These are phyloP conservation scores for Rhadinocentrus ornatus DNA, from an alignment of 2,797 vertebrate genomes.

Conservation along the genomic window DNA sequence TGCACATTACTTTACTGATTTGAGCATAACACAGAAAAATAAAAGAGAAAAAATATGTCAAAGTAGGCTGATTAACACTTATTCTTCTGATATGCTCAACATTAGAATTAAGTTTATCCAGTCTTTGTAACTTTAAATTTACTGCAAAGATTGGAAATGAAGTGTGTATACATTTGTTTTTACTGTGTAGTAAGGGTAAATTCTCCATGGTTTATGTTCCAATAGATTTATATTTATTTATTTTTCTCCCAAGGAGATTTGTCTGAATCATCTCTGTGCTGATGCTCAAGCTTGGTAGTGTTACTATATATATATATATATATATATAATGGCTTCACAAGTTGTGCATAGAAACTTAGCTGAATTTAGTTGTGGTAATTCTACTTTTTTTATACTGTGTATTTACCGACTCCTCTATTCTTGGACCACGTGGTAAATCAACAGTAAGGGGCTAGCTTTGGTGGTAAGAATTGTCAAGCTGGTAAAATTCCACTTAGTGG, in stretches of 20 bases:
- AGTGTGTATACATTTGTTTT: neutral
- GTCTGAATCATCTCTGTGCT: neutral
- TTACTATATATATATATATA: no score
- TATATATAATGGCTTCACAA: no score
- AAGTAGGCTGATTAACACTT: neutral
- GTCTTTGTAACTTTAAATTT: neutral
- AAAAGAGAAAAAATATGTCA: neutral
- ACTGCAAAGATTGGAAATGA: neutral
- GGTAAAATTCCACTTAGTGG: no score
- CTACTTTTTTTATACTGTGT: neutral
- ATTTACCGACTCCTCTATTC: neutral
- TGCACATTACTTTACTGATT: neutral
- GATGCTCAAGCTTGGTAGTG: neutral
- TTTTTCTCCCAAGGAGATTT: neutral
- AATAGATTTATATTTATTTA: neutral
- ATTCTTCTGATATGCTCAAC: neutral
- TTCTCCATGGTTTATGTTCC: neutral
- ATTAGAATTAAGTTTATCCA: neutral
- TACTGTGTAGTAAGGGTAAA: neutral
- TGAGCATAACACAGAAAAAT: no score
- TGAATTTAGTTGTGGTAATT: neutral
- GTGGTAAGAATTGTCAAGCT: no score
- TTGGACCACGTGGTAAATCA: neutral
- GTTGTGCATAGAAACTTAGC: neutral
- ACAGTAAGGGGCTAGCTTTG: neutral